Evolutionary conservation across 1,140 invertebrate species (phyloP), one percentile per base, ranked within the genome.

Genomic region (Heliconius melpomene): DNA sequence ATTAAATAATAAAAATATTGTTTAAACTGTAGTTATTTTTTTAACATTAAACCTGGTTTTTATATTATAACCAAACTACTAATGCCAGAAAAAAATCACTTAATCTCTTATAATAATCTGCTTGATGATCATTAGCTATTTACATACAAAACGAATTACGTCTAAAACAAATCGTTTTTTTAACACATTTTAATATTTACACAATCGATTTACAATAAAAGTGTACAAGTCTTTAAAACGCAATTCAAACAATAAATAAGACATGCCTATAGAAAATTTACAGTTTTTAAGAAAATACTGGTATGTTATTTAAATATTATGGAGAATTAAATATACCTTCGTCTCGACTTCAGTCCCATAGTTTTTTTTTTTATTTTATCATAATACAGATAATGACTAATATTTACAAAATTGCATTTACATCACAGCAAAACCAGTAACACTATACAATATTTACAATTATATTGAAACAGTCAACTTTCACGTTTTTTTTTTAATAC

Each of bases 401-500:
- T 77, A 79, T 80, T 29, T 77, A 80, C 75, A 80, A 72, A n/a
- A 76, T 23, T 66, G 60, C 57, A 72, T 71, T 71, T 52, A 60
- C 77, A 75, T 79, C 79, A 83, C 83, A 83, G 79, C 75, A 80
- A 80, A 87, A 83, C 81, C 85, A 79, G 82, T 90, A 91, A 92
- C 90, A 90, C 90, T 91, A 85, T 91, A 91, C 90, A 89, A 84
- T 90, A 91, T 93, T 86, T 93, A 93, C 90, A 93, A 74, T 52
- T 70, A 72, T 54, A 78, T 79, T 82, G 40, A 60, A 82, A 90
- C 88, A 89, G 87, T 89, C 86, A 87, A 86, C 85, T 84, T 88
- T 83, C 79, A 82, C 79, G 75, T 86, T 52, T 86, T 57, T 52
- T 57, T 57, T 66, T 78, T 85, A 87, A 89, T 91, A 92, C 81